Base-by-base conservation (phyloP, 2,113 vertebrate species). In the Ursus arctos region DNA sequence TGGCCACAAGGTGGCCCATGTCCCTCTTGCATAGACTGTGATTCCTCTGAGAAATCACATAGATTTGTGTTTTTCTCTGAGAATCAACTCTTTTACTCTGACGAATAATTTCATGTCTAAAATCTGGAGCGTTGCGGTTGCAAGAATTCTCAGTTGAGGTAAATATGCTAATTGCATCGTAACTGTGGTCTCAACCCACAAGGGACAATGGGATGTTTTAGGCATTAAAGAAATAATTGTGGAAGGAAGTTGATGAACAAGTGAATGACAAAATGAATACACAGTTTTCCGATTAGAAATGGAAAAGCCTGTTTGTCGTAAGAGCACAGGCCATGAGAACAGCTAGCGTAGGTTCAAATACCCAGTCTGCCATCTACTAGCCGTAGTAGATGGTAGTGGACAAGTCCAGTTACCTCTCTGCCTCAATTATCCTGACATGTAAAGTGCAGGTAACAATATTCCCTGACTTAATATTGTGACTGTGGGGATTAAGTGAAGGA, bases 381-480 rank as follows among this genome's bases (percentile, higher is more conserved):
- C 24, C 24, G 0, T 0, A 36, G 36, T 36, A 36, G 36, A 19
- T 12, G 49, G 10, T 0, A 12, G 51, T 6, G 4, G 59, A 2
- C n/a, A 11, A 5, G 19, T 77, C 28, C 4, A 14, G 6, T 47
- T 6, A 21, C n/a, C 19, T 8, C 21, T 55, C 28, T 1, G 49
- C 51, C 57, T 61, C 33, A 0, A 0, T 74, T 67, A 63, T 47
- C 19, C 40, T 85, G 3, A n/a, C 1, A 0, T 0, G 26, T 72
- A 16, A 67, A 55, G 10, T 40, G 63, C 43, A 24, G 13, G 1
- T 24, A 16, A n/a, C 49, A 22, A 6, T 6, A 55, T 61, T 65
- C 33, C 33, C 63, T 49, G 43, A 74, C 33, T 57, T 69, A 3
- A 26, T 33, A 22, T 22, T 31, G 36, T 33, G 24, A 47, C 6